Base-by-base conservation (phyloP, 23 tunicate genomes). In the Ciona savignyi region DNA sequence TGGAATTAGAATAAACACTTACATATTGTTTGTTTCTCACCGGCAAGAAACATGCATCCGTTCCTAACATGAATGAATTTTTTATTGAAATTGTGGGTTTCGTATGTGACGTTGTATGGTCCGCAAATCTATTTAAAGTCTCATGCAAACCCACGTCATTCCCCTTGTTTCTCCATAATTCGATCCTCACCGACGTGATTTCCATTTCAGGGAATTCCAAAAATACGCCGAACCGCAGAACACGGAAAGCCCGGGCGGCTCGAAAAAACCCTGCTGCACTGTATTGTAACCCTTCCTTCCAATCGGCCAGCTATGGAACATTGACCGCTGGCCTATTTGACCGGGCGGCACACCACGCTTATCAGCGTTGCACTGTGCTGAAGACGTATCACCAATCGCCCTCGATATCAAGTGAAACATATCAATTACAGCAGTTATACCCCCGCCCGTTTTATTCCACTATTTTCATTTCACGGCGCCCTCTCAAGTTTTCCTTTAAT, bases 191-290 rank as follows among this genome's bases (percentile, higher is more conserved):
- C 2, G 65, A 61, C 4, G 65, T 61, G 24, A 3, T 42, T 42
- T 15, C 15, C 15, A 42, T 42, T 42, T 25, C 15, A 72, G 76
- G 31, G 64, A 51, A 51, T 72, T 72, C 32, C 76, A 72, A 63
- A 63, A n/a, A 48, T 72, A 72, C 26, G 6, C 76, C 4, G 76
- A 72, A 33, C 76, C 76, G 1, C 63, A 48, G 1, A 72, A 48
- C 27, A 26, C 76, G 32, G 76, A 72, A 48, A 29, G 34, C 23
- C 23, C 76, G 23, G 25, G 1, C 3, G 63, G 26, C 49, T 2
- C 63, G 32, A 2, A 2, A 1, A 49, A 64, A 15, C n/a, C n/a
- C 1, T 72, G 76, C 32, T 72, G 76, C 64, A 49, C 34, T 27
- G 11, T 72, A 32, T 51, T 72, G 63, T 72, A 72, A 72, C 76